Percentiles rank a stretch among this genome's conserved stretches.
Evolutionary conservation across 1,140 invertebrate genomes (phyloP).

Genomic region (Drosophila pectinifera): DNA sequence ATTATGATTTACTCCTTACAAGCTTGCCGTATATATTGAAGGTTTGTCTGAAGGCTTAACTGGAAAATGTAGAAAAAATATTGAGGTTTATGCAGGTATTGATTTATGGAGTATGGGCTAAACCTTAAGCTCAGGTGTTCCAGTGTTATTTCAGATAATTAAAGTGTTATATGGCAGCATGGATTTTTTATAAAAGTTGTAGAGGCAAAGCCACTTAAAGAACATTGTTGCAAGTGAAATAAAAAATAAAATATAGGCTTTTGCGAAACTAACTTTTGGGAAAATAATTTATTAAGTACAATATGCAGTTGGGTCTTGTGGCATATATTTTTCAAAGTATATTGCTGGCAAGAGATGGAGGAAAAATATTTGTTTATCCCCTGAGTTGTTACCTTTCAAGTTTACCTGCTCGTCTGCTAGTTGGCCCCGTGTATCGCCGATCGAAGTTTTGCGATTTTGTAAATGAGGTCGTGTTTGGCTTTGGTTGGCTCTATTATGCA

Average conservation of each 20-base stretch:
- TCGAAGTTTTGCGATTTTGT: constrained; percentile 62
- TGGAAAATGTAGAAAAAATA: neutral
- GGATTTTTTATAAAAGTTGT: neutral
- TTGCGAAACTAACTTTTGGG: no score
- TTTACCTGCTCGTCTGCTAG: constrained; percentile 8
- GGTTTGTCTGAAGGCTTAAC: neutral
- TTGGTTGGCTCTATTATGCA: constrained; percentile 48
- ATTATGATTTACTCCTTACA: neutral
- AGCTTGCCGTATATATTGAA: neutral
- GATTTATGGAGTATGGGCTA: neutral
- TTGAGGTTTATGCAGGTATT: neutral
- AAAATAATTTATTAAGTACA: no score
- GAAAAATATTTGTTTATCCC: constrained; percentile 18
- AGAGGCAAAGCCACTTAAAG: neutral
- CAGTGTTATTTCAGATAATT: neutral
- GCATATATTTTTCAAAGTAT: constrained; percentile 2
- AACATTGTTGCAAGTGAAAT: no score
- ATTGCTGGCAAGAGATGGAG: neutral
- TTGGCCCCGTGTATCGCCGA: constrained; percentile 5
- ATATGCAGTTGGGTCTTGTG: neutral
- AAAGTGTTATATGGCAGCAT: neutral
- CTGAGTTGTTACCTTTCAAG: constrained; percentile 10
- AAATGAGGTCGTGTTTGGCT: constrained; percentile 62
- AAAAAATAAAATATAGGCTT: no score
- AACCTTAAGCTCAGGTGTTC: neutral